Base-by-base conservation (phyloP, 2,113 vertebrate species). In the Rana temporaria region DNA sequence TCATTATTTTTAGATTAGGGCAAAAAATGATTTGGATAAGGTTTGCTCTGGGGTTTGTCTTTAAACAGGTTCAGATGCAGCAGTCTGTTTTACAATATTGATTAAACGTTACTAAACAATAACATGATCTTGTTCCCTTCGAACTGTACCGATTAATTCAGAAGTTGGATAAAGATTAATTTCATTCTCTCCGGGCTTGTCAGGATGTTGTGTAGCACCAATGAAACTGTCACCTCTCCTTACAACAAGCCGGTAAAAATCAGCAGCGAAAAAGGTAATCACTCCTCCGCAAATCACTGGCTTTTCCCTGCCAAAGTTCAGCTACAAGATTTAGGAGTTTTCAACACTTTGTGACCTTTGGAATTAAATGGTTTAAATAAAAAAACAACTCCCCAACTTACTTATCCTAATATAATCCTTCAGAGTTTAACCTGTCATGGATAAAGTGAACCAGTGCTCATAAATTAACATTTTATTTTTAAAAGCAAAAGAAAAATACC, bases 301-400 rank as follows among this genome's bases (percentile, higher is more conserved):
- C 59, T 62, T 62, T 62, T 62, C 22, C 59, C 59, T 62, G 59
- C 19, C 59, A 62, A 62, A 62, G 59, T 62, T 20, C 59, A 62
- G 12, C 18, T 11, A 1, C 11, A n/a, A 62, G 59, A 62, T 62
- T 62, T 62, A 20, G 3, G 19, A 62, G 59, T 20, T 62, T n/a
- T 62, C 59, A 62, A 62, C 19, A 62, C 59, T 19, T 19, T n/a
- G 19, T 22, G 22, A 20, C n/a, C 59, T 20, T n/a, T 20, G 59
- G 4, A 62, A 19, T 11, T 1, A 22, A 5, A 62, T 22, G 8
- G 14, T 56, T 56, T 38, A 38, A 38, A 56, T 11, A 22, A 22
- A 62, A 62, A 7, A n/a, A 62, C 59, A 62, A 9, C 22, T 20
- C 4, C 59, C 4, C 1, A 1, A 62, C n/a, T 59, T 59, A 59